Evolutionary conservation across 2,888 invertebrate species (phyloP).

Genomic region (Operophtera brumata): DNA sequence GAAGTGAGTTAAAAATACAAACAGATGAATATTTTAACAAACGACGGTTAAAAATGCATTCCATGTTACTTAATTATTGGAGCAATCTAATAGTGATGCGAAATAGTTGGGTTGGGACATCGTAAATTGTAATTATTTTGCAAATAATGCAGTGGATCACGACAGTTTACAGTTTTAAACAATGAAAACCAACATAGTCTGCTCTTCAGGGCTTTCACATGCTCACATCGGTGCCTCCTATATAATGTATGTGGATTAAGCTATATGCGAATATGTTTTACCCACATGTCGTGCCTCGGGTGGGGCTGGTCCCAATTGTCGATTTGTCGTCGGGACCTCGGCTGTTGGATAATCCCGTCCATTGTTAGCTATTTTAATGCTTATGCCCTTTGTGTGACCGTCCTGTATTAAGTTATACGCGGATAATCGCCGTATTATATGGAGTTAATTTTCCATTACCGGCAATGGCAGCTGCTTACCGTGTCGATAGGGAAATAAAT

Average conservation of each 20-base stretch:
- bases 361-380: constrained; percentile 79
- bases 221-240: background rate
- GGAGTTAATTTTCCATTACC: constrained; percentile 75
- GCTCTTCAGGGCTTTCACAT: constrained; percentile 2
- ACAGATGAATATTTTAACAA: too few relatives aligned
- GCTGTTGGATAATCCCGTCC: constrained; percentile 67
- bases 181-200: background rate
- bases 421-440: constrained; percentile 78
- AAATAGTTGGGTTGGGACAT: background rate
- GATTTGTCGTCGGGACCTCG: constrained; percentile 52
- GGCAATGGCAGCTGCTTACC: constrained; percentile 70
- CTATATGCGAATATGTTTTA: constrained; percentile 46
- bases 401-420: constrained; percentile 77
- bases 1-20: too few relatives aligned
- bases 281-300: constrained; percentile 52
- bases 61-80: too few relatives aligned
- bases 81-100: background rate
- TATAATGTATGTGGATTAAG: constrained; percentile 20
- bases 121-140: background rate
- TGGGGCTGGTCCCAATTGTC: constrained; percentile 19
- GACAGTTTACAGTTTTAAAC: constrained; percentile 1
- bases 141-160: background rate
- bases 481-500: constrained; percentile 34
- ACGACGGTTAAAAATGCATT: too few relatives aligned
- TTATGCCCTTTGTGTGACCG: constrained; percentile 72